These are phyloP conservation scores for Coregonus clupeaformis DNA, from an alignment of 2,113 vertebrate species.

Conservation along the genomic window DNA sequence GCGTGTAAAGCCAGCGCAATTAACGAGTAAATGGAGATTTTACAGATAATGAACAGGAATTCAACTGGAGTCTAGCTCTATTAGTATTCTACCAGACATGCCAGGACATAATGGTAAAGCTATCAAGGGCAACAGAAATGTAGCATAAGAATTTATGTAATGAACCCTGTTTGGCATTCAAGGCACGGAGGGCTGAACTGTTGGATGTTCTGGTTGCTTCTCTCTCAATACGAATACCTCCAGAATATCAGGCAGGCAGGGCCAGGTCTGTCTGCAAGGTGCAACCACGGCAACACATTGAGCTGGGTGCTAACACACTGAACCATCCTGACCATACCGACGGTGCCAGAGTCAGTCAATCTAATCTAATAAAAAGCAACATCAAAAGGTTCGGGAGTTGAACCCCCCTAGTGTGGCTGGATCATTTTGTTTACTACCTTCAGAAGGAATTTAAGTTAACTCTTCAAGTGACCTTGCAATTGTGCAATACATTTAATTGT, in stretches of 20 bases:
- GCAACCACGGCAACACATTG: neutral
- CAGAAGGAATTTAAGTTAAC: too few species aligned
- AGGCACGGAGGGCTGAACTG: neutral
- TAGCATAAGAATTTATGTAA: neutral
- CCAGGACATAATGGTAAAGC: neutral
- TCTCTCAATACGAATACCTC: neutral
- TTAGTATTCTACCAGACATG: neutral
- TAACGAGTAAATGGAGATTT: neutral
- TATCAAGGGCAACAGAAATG: neutral
- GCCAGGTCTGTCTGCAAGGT: neutral
- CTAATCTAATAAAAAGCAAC: neutral
- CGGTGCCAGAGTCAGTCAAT: neutral
- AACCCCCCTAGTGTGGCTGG: too few species aligned
- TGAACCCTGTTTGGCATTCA: neutral
- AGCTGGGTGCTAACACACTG: neutral
- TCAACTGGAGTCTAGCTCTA: neutral
- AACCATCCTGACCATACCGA: neutral
- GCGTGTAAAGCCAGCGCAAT: neutral
- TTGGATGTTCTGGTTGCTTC: neutral
- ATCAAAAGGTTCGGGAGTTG: neutral
- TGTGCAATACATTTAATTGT: too few species aligned
- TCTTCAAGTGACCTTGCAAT: too few species aligned
- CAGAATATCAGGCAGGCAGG: neutral
- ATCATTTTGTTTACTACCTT: too few species aligned
- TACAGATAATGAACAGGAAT: slow-evolving; percentile 2